Evolutionary conservation across 2,888 invertebrate genomes (phyloP), one percentile per base, ranked within the genome.

Genomic region (Polyploca ridens): DNA sequence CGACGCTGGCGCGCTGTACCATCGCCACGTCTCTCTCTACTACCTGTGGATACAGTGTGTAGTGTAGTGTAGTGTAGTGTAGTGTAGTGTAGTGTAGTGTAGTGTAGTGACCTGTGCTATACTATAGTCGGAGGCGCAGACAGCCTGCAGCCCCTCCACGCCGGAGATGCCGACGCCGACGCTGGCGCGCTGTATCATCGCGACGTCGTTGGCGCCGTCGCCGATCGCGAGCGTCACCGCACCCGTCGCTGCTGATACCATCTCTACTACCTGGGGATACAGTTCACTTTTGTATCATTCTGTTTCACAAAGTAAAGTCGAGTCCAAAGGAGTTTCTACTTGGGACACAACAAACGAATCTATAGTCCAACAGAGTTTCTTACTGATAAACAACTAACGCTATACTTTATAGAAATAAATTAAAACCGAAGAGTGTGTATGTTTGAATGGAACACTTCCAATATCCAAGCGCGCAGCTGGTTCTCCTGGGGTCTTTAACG

Each of bases 151-250:
- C n/a, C 99, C 99, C 94, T 99, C 99, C 13, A 98, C 97, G 58
- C 99, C 99, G 58, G 99, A 99, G 85, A 99, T 99, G 75, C 97
- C 99, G 67, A 99, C 97, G 64, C 99, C 99, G 46, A 99, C 99
- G 88, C 99, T 97, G 1, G 99, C 99, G 83, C 99, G 98, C 89
- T 98, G 98, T 73, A 99, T 99, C 99, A 99, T 99, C 35, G 99
- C 99, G 64, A 99, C 99, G 93, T 99, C 99, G 89, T 99, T 99
- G 69, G 99, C 99, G 13, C 99, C 99, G 90, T 99, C 99, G 5
- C 99, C 99, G 78, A 99, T 98, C 0, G 99, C 99, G 76, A 99
- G 92, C 58, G 99, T 99, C 16, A 99, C 98, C 1, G 96, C 95
- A 70, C 97, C 96, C 2, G 98, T 98, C 79, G 97, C 96, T 62